Evolutionary conservation across 2,888 invertebrate species (phyloP), one percentile per base, ranked within the genome.

Genomic region (Hoplodrina ambigua): DNA sequence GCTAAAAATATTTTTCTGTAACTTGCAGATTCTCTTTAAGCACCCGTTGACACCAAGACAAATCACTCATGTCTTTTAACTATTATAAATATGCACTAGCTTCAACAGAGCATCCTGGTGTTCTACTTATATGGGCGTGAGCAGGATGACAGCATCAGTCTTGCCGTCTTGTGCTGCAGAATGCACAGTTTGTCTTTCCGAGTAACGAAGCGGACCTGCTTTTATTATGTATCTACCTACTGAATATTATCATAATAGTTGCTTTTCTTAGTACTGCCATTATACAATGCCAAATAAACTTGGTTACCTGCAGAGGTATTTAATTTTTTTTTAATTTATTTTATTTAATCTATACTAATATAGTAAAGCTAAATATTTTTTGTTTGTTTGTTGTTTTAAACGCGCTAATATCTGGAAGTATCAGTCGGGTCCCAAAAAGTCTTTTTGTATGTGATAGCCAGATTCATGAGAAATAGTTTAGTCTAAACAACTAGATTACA

Each of bases 91-190:
- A 17, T 37, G 19, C n/a, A n/a, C 54, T 30, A 13, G 25, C 25
- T 1, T 25, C 30, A 55, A 25, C 49, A 44, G 7, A 55, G 67
- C 64, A 25, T 63, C 49, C 53, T 7, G 37, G 37, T 65, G 41
- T 55, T 55, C 67, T 33, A 49, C 67, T 30, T 75, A 41, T 75
- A 66, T 49, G 41, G 41, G 0, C 10, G 44, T 55, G 30, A 33
- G 41, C 30, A 30, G 17, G 30, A 66, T 75, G 70, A 66, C 75
- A 44, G 67, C 75, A 75, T 66, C 70, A 55, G n/a, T 71, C 75
- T 75, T 55, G 46, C 6, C n/a, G 67, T 44, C 41, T 49, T 15
- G 15, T 7, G 30, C 53, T n/a, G 30, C n/a, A 49, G 15, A 11
- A 55, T 44, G 49, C 6, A n/a, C 67, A 19, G 54, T 71, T 71